Percentiles rank a stretch among this genome's conserved stretches.
Conservation (phyloP, 2,888 invertebrate species). For the Acrocyrtus sp. region DNA sequence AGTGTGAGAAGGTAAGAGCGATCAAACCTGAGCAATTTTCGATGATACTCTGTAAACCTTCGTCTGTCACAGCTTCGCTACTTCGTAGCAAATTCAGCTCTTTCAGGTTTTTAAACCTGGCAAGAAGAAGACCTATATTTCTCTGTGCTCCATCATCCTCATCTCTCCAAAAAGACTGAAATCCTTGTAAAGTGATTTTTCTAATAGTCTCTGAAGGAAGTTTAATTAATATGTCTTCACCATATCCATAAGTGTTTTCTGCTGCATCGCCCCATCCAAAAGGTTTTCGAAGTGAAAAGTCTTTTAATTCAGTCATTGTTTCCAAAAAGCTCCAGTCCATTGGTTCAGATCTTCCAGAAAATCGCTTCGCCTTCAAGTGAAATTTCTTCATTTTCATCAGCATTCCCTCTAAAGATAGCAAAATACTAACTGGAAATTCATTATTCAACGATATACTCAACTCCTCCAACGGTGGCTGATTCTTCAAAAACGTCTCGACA, state of each 20-base stretch:
- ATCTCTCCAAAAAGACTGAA: conserved; percentile 37
- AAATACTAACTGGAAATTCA: conserved; percentile 32
- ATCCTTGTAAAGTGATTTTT: conserved; percentile 34
- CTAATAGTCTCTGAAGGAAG: conserved; percentile 21
- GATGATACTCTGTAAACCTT: conserved; percentile 43
- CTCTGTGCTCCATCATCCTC: conserved; percentile 5
- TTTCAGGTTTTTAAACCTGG: conserved; percentile 29
- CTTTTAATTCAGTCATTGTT: conserved; percentile 29
- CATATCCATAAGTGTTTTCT: conserved; percentile 29
- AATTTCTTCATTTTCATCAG: conserved; percentile 42
- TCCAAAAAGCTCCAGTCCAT: conserved; percentile 49
- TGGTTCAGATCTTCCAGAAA: conserved; percentile 24
- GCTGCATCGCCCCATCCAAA: neutral
- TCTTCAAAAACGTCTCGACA: conserved; percentile 35
- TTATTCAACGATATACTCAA: conserved; percentile 31
- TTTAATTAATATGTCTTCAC: conserved; percentile 25
- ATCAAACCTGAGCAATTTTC: conserved; percentile 19
- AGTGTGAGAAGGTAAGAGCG: conserved; percentile 42
- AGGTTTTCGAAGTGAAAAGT: conserved; percentile 40
- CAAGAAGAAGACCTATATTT: conserved; percentile 25
- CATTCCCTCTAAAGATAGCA: conserved; percentile 23
- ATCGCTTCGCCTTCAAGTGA: conserved; percentile 39
- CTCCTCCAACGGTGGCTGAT: conserved; percentile 51
- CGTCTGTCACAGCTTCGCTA: conserved; percentile 35
- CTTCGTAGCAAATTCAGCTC: conserved; percentile 45